phyloP scores from a whole-genome alignment of 2,113 vertebrate species.

The Paracanthobrama guichenoti region DNA sequence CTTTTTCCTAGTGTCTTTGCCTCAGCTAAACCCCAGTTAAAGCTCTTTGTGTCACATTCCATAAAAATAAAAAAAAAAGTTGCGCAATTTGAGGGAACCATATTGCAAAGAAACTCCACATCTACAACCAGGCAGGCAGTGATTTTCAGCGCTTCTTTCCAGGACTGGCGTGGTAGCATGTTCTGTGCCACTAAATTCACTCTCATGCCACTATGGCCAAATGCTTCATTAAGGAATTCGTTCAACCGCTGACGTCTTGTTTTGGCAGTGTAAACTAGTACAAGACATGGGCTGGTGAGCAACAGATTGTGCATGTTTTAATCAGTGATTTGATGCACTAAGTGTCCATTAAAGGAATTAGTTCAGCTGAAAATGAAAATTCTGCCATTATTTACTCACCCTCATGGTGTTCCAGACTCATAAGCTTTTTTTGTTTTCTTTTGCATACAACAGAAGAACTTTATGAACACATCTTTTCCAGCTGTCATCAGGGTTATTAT shows the following conservation, averaged over 20 bases:
- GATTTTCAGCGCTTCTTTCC: neutral
- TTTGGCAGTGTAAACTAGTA: neutral
- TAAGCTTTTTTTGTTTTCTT: neutral
- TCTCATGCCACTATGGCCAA: slow-evolving; percentile 21
- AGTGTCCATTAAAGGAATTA: slow-evolving; percentile 9
- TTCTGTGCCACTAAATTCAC: slow-evolving; percentile 18
- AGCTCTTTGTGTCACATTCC: slow-evolving; percentile 45
- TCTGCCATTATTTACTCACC: neutral
- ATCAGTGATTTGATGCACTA: slow-evolving; percentile 2
- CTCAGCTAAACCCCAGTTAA: neutral
- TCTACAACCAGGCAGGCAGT: neutral
- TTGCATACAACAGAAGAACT: no score
- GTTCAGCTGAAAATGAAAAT: neutral
- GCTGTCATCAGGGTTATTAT: neutral
- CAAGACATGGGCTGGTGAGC: neutral
- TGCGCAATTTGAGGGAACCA: slow-evolving; percentile 14
- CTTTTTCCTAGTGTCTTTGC: neutral
- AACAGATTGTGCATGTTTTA: neutral
- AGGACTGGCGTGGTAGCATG: slow-evolving; percentile 1
- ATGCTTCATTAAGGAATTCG: slow-evolving; percentile 41
- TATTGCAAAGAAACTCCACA: slow-evolving; percentile 6
- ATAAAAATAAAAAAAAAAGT: slow-evolving; percentile 44
- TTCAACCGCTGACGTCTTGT: neutral
- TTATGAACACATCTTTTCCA: neutral
- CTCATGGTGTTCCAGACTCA: neutral